Conservation (phyloP, 2,888 invertebrate species). For the Selenia dentaria region DNA sequence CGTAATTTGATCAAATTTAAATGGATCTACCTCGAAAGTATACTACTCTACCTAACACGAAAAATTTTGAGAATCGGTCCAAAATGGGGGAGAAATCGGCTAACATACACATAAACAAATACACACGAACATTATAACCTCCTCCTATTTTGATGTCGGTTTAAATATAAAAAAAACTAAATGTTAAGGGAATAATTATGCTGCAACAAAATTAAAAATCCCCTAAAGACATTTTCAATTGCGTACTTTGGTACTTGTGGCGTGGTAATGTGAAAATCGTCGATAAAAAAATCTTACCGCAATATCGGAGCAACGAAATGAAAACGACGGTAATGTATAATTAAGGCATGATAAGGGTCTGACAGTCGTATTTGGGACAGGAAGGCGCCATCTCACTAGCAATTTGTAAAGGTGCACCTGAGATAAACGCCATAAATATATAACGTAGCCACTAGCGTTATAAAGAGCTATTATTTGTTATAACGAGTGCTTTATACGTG, state of each 20-base stretch:
- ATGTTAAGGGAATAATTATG: too few relatives aligned
- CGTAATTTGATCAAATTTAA: too few relatives aligned
- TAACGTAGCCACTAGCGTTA: constrained; percentile 27
- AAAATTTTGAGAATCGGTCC: too few relatives aligned
- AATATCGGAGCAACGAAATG: constrained; percentile 64
- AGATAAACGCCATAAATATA: constrained; percentile 50
- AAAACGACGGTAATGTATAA: constrained; percentile 79
- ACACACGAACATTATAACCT: too few relatives aligned
- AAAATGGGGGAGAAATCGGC: too few relatives aligned
- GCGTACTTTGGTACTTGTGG: background rate
- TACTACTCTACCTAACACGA: too few relatives aligned
- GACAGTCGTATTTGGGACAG: constrained; percentile 78
- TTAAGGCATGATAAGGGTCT: constrained; percentile 79
- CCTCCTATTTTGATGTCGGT: too few relatives aligned
- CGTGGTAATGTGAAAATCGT: constrained; percentile 39
- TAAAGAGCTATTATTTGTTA: constrained; percentile 28
- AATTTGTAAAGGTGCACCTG: constrained; percentile 68
- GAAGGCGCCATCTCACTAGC: constrained; percentile 63
- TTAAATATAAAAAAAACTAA: too few relatives aligned
- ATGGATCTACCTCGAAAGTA: too few relatives aligned
- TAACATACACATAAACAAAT: too few relatives aligned
- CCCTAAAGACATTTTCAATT: background rate
- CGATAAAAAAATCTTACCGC: constrained; percentile 53
- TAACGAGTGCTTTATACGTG: constrained; percentile 29
- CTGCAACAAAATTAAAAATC: background rate